A percentile compares a stretch with the other conserved stretches of the same genome.
These are phyloP conservation scores for Dendroctonus ponderosae DNA, from an alignment of 1,140 invertebrate species.

Conservation along the genomic window DNA sequence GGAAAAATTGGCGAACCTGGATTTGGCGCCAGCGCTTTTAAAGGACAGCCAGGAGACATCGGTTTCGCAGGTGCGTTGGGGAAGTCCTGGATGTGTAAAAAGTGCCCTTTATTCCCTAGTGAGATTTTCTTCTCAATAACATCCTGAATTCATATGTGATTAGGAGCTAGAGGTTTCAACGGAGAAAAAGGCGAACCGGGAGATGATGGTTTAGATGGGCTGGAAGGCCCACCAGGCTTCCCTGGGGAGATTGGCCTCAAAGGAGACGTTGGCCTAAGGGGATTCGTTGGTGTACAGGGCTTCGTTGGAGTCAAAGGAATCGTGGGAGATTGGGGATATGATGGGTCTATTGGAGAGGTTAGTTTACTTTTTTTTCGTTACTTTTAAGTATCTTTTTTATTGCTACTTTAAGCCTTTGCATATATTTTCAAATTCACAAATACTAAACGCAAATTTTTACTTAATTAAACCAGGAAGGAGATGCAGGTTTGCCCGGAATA, in stretches of 20 bases:
- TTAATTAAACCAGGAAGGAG: constrained; percentile 35
- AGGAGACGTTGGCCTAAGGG: constrained; percentile 43
- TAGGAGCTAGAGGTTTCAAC: constrained; percentile 32
- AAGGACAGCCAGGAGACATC: constrained; percentile 52
- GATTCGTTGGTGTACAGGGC: constrained; percentile 53
- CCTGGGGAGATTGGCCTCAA: constrained; percentile 33
- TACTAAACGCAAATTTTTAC: not conserved
- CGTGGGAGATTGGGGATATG: constrained; percentile 53
- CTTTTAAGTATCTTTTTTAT: not conserved
- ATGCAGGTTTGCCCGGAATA: constrained; percentile 46
- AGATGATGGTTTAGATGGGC: constrained; percentile 52
- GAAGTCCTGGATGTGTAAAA: not conserved
- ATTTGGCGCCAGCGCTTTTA: constrained; percentile 47
- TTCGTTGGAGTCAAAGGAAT: constrained; percentile 55
- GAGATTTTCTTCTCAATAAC: not conserved
- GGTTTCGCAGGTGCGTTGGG: constrained; percentile 34
- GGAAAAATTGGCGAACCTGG: constrained; percentile 54
- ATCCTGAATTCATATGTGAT: not conserved
- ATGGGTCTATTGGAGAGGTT: constrained; percentile 43
- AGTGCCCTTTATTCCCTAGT: not conserved
- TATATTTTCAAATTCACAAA: too few relatives aligned
- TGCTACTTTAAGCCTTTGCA: too few relatives aligned
- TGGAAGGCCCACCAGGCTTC: constrained; percentile 42
- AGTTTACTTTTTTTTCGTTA: not conserved
- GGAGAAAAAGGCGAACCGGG: constrained; percentile 47